phyloP scores from a whole-genome alignment of 2,797 vertebrate species.

The Acrossocheilus fasciatus region DNA sequence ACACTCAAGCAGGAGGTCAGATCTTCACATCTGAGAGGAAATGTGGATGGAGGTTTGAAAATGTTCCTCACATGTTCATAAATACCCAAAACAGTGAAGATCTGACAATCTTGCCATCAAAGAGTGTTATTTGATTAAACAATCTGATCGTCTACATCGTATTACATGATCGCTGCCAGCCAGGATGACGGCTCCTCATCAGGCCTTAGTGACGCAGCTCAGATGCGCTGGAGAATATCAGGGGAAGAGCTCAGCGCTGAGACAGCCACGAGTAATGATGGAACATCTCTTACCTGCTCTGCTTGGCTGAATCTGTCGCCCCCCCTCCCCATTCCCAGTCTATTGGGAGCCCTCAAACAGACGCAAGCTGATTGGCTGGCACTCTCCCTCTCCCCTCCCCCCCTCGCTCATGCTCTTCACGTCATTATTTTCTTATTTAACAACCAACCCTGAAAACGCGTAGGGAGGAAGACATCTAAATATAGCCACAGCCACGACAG shows the following conservation, averaged over 20 bases:
- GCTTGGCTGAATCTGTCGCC: slow-evolving; percentile 30
- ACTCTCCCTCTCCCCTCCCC: slow-evolving; percentile 62
- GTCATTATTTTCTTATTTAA: slow-evolving; percentile 88
- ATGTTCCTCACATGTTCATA: background rate
- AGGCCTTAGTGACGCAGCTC: background rate
- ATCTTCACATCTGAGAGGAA: background rate
- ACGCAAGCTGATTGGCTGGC: slow-evolving; percentile 73
- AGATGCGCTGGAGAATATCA: slow-evolving; percentile 15
- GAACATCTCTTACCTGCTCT: slow-evolving; percentile 59
- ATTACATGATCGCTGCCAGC: background rate
- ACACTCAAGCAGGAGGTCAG: background rate
- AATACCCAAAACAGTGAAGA: background rate
- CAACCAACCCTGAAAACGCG: slow-evolving; percentile 86
- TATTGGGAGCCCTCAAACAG: slow-evolving; percentile 44
- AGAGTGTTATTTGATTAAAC: background rate
- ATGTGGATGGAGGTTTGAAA: background rate
- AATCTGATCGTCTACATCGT: background rate
- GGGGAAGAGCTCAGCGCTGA: slow-evolving; percentile 13
- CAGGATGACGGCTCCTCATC: slow-evolving; percentile 12
- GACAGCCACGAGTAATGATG: slow-evolving; percentile 43
- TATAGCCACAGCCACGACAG: slow-evolving; percentile 81
- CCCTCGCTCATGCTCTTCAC: slow-evolving; percentile 72
- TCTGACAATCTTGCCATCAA: background rate
- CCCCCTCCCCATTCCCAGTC: slow-evolving; percentile 37
- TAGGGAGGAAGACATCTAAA: slow-evolving; percentile 85